These are phyloP conservation scores for Thelaira solivaga DNA, from an alignment of 2,888 invertebrate genomes.

Conservation along the genomic window DNA sequence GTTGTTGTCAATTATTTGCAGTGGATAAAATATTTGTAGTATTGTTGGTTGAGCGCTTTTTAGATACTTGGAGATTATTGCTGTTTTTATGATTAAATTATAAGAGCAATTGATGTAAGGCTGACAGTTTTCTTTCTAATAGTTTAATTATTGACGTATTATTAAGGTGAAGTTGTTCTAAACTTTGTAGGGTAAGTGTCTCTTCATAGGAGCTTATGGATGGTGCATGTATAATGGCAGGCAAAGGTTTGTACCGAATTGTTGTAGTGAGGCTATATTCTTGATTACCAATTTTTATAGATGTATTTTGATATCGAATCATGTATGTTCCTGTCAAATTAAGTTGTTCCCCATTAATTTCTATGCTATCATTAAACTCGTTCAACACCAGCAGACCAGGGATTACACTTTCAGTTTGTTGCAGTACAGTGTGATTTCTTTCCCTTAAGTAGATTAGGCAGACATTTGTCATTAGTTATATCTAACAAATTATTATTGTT, in stretches of 20 bases:
- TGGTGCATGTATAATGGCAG: not conserved
- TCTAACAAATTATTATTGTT: not conserved
- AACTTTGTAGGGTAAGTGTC: not conserved
- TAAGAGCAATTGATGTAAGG: not conserved
- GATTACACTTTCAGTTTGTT: not conserved
- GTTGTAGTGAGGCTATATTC: not conserved
- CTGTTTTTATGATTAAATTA: too few species aligned
- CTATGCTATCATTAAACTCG: not conserved
- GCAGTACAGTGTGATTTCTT: conserved; percentile 4
- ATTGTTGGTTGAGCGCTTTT: not conserved
- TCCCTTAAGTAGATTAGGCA: too few species aligned
- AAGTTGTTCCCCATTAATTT: not conserved
- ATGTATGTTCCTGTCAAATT: not conserved
- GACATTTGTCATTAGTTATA: not conserved
- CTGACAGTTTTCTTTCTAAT: not conserved
- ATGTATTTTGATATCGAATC: not conserved
- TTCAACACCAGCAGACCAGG: not conserved
- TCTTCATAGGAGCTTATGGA: not conserved
- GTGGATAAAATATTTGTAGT: not conserved
- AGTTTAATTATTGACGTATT: not conserved
- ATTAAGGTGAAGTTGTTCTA: not conserved
- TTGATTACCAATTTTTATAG: not conserved
- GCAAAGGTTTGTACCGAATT: not conserved
- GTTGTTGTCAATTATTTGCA: not conserved
- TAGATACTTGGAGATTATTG: too few species aligned